Conservation (phyloP, 2,113 vertebrate species). For the Asarcornis scutulata region DNA sequence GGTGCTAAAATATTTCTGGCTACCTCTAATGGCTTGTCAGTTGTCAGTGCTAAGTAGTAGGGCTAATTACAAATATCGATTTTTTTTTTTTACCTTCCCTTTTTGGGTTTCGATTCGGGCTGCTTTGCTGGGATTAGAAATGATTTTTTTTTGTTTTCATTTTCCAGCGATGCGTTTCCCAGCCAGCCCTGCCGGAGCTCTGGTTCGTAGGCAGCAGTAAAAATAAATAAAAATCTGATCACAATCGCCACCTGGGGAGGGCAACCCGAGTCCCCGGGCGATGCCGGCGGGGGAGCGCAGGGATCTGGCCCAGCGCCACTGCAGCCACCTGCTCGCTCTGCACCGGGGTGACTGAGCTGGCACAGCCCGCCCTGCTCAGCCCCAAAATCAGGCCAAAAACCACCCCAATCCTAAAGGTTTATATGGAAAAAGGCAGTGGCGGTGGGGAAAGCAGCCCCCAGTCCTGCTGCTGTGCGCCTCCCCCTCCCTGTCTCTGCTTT, state of each 20-base stretch:
- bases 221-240: not conserved
- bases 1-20: not conserved
- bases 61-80: not conserved
- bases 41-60: not conserved
- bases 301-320: not conserved
- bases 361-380: not conserved
- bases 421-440: no score
- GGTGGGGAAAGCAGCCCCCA: not conserved
- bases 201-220: not conserved
- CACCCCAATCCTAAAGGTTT: not conserved
- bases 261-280: rapidly evolving
- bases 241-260: not conserved
- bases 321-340: no score
- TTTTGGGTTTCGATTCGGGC: not conserved
- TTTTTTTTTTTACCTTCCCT: not conserved
- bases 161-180: not conserved
- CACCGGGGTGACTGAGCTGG: not conserved
- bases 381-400: not conserved
- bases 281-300: not conserved
- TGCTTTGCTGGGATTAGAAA: not conserved
- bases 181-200: not conserved
- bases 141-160: not conserved
- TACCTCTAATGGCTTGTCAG: not conserved
- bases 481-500: not conserved
- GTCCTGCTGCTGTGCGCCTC: not conserved